These are phyloP conservation scores for Amazona guildingii DNA, from an alignment of 2,113 vertebrate species.

Conservation along the genomic window DNA sequence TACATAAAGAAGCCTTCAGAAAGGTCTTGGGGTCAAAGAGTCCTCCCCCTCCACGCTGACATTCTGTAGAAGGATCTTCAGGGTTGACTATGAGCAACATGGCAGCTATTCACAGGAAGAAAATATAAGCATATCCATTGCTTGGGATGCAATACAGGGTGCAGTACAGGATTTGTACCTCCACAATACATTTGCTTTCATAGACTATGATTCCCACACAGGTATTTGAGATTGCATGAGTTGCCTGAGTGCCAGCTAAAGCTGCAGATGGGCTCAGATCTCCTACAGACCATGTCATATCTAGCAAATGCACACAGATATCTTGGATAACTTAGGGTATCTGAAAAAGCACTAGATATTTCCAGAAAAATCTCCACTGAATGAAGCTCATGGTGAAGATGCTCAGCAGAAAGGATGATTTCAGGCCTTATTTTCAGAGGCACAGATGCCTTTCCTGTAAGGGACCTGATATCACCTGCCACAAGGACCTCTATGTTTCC, in stretches of 20 bases:
- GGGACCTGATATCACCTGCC: neutral
- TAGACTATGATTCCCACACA: neutral
- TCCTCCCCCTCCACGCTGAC: neutral
- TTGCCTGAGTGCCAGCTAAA: neutral
- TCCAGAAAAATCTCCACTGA: neutral
- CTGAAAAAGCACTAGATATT: neutral
- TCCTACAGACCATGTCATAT: neutral
- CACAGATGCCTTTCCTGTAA: neutral
- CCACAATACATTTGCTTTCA: neutral
- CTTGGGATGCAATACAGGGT: neutral
- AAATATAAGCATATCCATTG: neutral
- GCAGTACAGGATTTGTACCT: neutral
- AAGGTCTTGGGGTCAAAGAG: neutral
- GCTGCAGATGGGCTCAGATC: neutral
- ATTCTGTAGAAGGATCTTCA: neutral
- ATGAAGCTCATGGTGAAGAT: neutral
- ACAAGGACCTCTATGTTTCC: neutral
- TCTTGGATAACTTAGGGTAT: neutral
- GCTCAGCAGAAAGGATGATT: neutral
- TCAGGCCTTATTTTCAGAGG: neutral
- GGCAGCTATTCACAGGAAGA: neutral
- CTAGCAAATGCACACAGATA: neutral
- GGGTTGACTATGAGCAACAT: neutral
- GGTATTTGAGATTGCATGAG: neutral
- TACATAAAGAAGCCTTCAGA: neutral